phyloP scores from a whole-genome alignment of 30 jellyfish, hydroid and myxozoan genomes.

The Chrysaora quinquecirrha region DNA sequence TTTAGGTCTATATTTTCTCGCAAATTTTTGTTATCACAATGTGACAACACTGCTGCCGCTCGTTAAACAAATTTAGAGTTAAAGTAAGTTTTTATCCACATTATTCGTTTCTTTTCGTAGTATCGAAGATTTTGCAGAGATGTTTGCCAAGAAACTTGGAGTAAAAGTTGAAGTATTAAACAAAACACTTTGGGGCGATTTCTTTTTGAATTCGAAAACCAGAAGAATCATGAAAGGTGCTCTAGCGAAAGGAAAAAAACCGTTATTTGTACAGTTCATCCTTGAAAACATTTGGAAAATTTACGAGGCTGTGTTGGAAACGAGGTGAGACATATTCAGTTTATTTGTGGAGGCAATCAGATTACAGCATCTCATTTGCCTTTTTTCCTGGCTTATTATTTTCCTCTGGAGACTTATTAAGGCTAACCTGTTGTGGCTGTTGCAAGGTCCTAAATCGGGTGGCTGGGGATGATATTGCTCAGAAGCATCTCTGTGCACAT shows the following conservation, averaged over 20 bases:
- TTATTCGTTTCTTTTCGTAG: slow-evolving; percentile 63
- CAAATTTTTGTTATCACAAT: too few species aligned
- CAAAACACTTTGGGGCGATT: slow-evolving; percentile 97
- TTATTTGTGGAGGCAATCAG: too few species aligned
- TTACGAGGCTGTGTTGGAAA: slow-evolving; percentile 82
- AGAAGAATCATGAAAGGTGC: slow-evolving; percentile 94
- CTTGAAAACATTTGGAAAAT: slow-evolving; percentile 89
- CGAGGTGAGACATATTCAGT: slow-evolving; percentile 75
- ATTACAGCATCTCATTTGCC: too few species aligned
- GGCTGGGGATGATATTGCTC: not conserved
- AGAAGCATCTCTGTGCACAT: too few species aligned
- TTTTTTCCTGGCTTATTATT: too few species aligned
- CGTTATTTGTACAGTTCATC: slow-evolving; percentile 90
- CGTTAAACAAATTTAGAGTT: too few species aligned
- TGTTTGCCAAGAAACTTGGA: slow-evolving; percentile 83
- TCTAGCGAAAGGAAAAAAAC: slow-evolving; percentile 87
- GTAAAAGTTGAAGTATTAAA: slow-evolving; percentile 59
- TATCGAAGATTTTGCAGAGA: slow-evolving; percentile 82
- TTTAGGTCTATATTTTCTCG: too few species aligned
- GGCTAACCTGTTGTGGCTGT: too few species aligned
- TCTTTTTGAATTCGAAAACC: slow-evolving; percentile 77
- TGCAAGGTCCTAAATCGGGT: not conserved
- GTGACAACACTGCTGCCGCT: too few species aligned
- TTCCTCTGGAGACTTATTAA: too few species aligned
- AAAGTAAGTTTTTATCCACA: too few species aligned